These are phyloP conservation scores for Papilio dardanus DNA, from an alignment of 1,140 invertebrate species.

Conservation along the genomic window DNA sequence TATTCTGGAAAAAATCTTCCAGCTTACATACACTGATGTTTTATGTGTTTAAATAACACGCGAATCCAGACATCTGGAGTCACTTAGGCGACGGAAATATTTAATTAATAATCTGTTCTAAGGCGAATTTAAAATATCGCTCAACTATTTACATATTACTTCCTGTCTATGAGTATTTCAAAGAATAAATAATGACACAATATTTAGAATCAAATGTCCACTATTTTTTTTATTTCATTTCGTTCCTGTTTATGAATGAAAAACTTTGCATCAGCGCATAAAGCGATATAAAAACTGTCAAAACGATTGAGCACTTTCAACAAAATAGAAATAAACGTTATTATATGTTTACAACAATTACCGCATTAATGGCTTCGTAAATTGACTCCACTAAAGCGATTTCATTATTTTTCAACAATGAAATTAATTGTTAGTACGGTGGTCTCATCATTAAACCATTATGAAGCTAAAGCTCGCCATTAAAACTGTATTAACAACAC, in stretches of 20 bases:
- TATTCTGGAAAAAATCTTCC: neutral
- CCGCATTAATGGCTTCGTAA: constrained; percentile 37
- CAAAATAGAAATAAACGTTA: constrained; percentile 41
- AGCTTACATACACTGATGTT: neutral
- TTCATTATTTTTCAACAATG: constrained; percentile 51
- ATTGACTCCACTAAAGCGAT: constrained; percentile 46
- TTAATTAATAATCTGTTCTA: constrained; percentile 14
- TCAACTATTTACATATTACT: constrained; percentile 16
- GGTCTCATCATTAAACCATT: constrained; percentile 60
- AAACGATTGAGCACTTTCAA: neutral
- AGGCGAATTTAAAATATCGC: constrained; percentile 16
- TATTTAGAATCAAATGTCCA: neutral
- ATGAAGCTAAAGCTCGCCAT: constrained; percentile 60
- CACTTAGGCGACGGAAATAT: constrained; percentile 33
- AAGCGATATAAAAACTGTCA: neutral
- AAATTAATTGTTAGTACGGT: constrained; percentile 56
- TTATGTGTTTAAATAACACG: constrained; percentile 11
- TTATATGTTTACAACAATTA: constrained; percentile 38
- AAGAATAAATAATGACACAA: neutral
- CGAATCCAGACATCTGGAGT: neutral
- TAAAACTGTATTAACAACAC: constrained; percentile 66
- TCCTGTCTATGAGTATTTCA: constrained; percentile 16
- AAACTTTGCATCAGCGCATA: neutral
- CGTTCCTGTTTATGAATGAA: neutral
- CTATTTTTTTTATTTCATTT: neutral